phyloP scores from a whole-genome alignment of 2,797 vertebrate genomes.

The Avahi laniger region DNA sequence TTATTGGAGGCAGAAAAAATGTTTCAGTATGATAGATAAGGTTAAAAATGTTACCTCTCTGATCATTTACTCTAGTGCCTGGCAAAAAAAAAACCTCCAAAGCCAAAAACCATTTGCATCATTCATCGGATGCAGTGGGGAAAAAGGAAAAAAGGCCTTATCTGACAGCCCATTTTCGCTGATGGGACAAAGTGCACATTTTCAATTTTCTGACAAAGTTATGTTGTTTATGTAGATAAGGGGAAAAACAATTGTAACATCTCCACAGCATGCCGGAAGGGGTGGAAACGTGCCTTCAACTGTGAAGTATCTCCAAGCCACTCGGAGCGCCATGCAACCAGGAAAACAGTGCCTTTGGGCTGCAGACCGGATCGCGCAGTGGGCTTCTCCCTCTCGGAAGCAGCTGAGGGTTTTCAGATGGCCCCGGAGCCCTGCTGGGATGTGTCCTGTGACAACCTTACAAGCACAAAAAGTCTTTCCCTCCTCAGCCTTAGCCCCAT shows the following conservation, averaged over 20 bases:
- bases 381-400: conserved; percentile 42
- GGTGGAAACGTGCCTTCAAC: conserved; percentile 71
- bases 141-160: conserved; percentile 71
- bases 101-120: conserved; percentile 87
- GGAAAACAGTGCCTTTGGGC: conserved; percentile 81
- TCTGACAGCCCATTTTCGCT: conserved; percentile 86
- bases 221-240: conserved; percentile 86
- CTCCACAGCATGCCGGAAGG: conserved; percentile 72
- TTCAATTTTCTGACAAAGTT: conserved; percentile 87
- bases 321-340: conserved; percentile 66
- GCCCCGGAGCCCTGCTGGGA: conserved; percentile 46
- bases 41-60: conserved; percentile 91
- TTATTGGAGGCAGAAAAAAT: conserved; percentile 90
- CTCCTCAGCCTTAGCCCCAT: neutral
- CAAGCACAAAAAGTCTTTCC: neutral
- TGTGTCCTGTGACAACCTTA: conserved; percentile 23
- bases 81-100: conserved; percentile 76
- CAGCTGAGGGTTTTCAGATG: conserved; percentile 20
- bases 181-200: conserved; percentile 85
- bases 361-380: conserved; percentile 76
- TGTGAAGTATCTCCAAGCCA: conserved; percentile 66
- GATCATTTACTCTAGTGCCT: conserved; percentile 89
- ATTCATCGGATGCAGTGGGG: conserved; percentile 81
- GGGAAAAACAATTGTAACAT: conserved; percentile 70
- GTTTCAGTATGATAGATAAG: conserved; percentile 92